Conservation (phyloP, 2,113 vertebrate genomes). For the Isichthys henryi region DNA sequence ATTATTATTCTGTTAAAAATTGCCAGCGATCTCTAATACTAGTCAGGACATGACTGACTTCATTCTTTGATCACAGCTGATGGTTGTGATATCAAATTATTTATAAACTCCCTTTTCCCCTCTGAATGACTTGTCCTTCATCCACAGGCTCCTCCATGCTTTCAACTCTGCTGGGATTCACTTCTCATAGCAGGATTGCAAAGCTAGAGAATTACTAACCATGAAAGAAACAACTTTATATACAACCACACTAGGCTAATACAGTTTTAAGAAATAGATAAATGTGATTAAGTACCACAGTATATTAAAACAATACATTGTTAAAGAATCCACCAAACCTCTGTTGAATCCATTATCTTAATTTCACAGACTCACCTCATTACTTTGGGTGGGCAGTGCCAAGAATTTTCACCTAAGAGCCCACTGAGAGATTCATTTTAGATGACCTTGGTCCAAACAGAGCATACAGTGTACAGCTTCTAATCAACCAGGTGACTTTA, state of each 20-base stretch:
- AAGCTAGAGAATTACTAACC: background rate
- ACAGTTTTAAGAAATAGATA: background rate
- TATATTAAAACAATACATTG: background rate
- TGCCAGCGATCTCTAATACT: background rate
- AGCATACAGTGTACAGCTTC: background rate
- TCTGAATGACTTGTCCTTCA: background rate
- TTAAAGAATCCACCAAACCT: background rate
- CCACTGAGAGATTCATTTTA: background rate
- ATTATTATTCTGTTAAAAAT: background rate
- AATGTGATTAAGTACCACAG: background rate
- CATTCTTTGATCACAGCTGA: background rate
- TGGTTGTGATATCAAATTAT: background rate
- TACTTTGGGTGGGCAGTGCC: background rate
- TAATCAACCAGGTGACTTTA: constrained; percentile 53
- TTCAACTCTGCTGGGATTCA: constrained; percentile 94
- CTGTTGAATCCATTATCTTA: background rate
- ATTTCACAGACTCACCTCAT: background rate
- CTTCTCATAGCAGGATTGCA: constrained; percentile 73
- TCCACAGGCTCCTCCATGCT: constrained; percentile 77
- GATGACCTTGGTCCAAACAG: background rate
- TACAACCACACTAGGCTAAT: background rate
- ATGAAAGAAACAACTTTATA: background rate
- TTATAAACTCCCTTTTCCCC: background rate
- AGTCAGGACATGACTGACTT: background rate
- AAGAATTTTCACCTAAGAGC: background rate